Base-by-base conservation (phyloP, 2,888 invertebrate species). In the Tromatobia lineatoria region DNA sequence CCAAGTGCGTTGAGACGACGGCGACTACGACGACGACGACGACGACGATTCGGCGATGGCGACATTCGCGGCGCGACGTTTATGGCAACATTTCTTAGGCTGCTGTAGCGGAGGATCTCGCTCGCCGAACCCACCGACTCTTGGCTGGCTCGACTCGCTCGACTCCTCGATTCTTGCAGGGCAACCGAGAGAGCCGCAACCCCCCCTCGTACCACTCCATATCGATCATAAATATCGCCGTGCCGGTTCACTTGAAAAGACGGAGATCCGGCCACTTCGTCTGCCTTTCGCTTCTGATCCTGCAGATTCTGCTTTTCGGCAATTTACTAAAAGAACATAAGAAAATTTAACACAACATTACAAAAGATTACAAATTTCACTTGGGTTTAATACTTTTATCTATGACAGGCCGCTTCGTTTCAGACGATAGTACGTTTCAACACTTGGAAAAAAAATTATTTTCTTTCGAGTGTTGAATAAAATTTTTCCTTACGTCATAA, bases 81-180 rank as follows among this genome's bases (percentile, higher is more conserved):
- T 90, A 90, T 88, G 89, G 88, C 88, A 88, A 87, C 89, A 88
- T 89, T 90, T 89, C 89, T 89, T 88, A 88, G 88, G 85, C 47
- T 81, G 42, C 85, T 71, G 76, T 67, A 69, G 45, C 52, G 42
- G 52, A 52, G 52, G 38, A 66, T 64, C 71, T 29, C n/a, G 23
- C 47, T 50, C 74, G 80, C 61, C 77, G 79, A 82, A 82, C 82
- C 79, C 79, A 74, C 34, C 69, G 34, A 61, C 64, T 64, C 67
- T 79, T 79, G 83, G 83, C 82, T 82, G 74, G 69, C 80, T 83
- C 66, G 50, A 38, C 80, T 57, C 45, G 45, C 54, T 78, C 78
- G 70, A 73, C 45, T 77, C 71, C 70, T 75, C 73, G 80, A 74
- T 75, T 75, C 80, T 70, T 50, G 25, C 50, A 61, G 66, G 8